Base-by-base conservation (phyloP, 2,113 vertebrate species). In the Lota lota region DNA sequence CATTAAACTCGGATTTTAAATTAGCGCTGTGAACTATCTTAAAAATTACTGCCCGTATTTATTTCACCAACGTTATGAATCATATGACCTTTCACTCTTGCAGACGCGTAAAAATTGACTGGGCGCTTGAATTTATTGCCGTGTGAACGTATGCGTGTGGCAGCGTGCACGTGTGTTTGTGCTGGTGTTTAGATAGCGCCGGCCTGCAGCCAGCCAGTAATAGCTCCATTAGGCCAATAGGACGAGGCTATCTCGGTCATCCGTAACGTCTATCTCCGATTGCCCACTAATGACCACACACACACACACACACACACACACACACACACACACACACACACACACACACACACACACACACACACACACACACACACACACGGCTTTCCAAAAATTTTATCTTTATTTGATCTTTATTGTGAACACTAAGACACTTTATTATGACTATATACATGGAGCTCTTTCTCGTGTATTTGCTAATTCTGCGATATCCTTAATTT, bases 181-280 rank as follows among this genome's bases (percentile, higher is more conserved):
- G 78, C 1, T 33, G 61, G 67, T 85, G 81, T 88, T 85, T 89
- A 77, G 82, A 87, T 74, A 80, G 76, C 72, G 75, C 64, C 72
- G 87, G 86, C 82, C 75, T 74, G 66, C 53, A 74, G 80, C 74
- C 76, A 79, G 83, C 88, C 91, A 47, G 40, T 47, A 47, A 92
- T 88, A 83, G 90, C 66, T 91, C 91, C 92, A 86, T 89, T 90
- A 92, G 77, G 86, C 70, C 72, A 77, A 82, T 59, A 74, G 67
- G 77, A 67, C 74, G 80, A 78, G 70, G 36, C 70, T 67, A 73
- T 83, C 84, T 85, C 79, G 77, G 77, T 87, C 73, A 88, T 86
- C 77, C 88, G 83, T 79, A 80, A 85, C 79, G 82, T 77, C 78
- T 79, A 65, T 4, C 79, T 83, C 81, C 78, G 78, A 69, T 57